A percentile compares a stretch with the other conserved stretches of the same genome.
These are phyloP conservation scores for Peromyscus attwateri DNA, from an alignment of 2,797 vertebrate genomes.

Conservation along the genomic window DNA sequence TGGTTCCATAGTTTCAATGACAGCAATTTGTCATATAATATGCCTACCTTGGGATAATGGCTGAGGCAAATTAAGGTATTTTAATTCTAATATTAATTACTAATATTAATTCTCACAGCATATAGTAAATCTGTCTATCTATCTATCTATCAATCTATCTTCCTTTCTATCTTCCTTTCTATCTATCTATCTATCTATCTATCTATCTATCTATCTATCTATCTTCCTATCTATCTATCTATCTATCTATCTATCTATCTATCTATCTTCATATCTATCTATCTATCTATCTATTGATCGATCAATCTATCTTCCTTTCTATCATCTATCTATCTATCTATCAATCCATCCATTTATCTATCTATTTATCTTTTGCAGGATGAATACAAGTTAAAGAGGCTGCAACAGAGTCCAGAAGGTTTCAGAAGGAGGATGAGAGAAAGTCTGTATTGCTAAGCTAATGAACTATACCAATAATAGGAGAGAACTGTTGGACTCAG, in stretches of 20 bases:
- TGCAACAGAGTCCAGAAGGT: neutral
- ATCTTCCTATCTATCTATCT: neutral
- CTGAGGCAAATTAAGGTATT: neutral
- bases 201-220: neutral
- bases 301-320: too few species aligned
- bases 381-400: neutral
- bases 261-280: too few species aligned
- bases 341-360: neutral
- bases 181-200: neutral
- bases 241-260: neutral
- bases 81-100: neutral
- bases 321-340: neutral
- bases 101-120: neutral
- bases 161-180: neutral
- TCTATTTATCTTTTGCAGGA: neutral
- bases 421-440: neutral
- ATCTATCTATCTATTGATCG: neutral
- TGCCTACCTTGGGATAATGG: neutral
- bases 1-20: neutral
- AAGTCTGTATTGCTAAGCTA: neutral
- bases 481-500: neutral
- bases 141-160: neutral
- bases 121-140: neutral
- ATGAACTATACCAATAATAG: neutral
- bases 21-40: neutral